These are phyloP conservation scores for Ectemnius lituratus DNA, from an alignment of 2,888 invertebrate species.

Conservation along the genomic window DNA sequence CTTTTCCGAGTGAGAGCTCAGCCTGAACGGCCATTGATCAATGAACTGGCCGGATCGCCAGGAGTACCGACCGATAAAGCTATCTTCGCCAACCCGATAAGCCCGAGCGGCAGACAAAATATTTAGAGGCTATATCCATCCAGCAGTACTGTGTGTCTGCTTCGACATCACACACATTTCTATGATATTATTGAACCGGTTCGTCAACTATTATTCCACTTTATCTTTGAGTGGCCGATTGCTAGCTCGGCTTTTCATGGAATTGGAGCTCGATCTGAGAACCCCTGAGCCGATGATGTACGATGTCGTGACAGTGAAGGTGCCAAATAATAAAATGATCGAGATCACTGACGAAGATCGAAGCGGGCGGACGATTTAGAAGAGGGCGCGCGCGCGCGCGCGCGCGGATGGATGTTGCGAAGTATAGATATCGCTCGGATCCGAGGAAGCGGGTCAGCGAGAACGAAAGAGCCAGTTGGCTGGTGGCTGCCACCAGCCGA, in stretches of 20 bases:
- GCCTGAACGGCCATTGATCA: constrained; percentile 12
- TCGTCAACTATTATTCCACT: no score
- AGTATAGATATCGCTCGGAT: constrained; percentile 31
- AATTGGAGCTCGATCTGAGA: not conserved
- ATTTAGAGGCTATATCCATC: constrained; percentile 1
- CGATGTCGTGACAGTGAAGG: constrained; percentile 41
- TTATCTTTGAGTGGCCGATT: no score
- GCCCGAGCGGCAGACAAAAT: not conserved
- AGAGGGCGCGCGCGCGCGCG: constrained; percentile 54
- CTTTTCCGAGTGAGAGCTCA: not conserved
- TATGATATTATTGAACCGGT: no score
- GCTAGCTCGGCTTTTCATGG: no score
- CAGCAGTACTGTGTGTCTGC: no score
- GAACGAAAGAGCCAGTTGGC: constrained; percentile 36
- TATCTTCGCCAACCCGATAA: not conserved
- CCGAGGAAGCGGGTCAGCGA: constrained; percentile 39
- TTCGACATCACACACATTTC: no score
- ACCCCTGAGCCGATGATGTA: constrained; percentile 16
- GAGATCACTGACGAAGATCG: not conserved
- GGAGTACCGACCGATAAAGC: constrained; percentile 7
- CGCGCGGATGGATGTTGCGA: constrained; percentile 40
- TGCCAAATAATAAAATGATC: constrained; percentile 61
- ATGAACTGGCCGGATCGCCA: constrained; percentile 28
- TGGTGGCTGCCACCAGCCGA: constrained; percentile 49
- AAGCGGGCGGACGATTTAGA: constrained; percentile 25